Percentiles rank a stretch among this genome's conserved stretches.
phyloP scores from a whole-genome alignment of 2,113 vertebrate species.

The Hemiscyllium ocellatum region DNA sequence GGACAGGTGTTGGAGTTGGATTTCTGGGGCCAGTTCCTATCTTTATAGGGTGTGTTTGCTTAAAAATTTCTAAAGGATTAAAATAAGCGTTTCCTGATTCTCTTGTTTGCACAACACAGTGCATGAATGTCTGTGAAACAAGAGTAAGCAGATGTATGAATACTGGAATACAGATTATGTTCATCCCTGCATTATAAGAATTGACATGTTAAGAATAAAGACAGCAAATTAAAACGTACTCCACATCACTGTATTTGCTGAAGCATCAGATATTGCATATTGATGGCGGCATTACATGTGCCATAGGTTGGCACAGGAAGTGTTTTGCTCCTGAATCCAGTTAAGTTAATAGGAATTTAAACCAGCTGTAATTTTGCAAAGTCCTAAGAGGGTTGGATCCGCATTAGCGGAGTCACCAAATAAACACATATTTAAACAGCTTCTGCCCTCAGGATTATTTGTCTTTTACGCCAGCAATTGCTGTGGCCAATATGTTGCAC shows the following conservation, averaged over 20 bases:
- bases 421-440: background rate
- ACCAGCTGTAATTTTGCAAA: background rate
- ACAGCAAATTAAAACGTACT: background rate
- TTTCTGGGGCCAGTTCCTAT: background rate
- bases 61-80: background rate
- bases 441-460: conserved; percentile 4
- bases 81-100: background rate
- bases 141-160: background rate
- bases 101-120: background rate
- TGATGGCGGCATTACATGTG: background rate
- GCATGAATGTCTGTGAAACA: background rate
- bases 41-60: background rate
- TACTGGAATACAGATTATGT: background rate
- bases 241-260: background rate
- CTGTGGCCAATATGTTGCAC: background rate
- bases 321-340: background rate
- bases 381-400: background rate
- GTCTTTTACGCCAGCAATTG: background rate
- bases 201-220: background rate
- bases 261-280: background rate
- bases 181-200: background rate
- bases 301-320: background rate
- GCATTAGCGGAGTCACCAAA: background rate
- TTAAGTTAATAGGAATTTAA: conserved; percentile 13
- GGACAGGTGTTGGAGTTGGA: background rate